Evolutionary conservation across 2,797 vertebrate genomes (phyloP), one percentile per base, ranked within the genome.

Genomic region (Cirrhinus molitorella): DNA sequence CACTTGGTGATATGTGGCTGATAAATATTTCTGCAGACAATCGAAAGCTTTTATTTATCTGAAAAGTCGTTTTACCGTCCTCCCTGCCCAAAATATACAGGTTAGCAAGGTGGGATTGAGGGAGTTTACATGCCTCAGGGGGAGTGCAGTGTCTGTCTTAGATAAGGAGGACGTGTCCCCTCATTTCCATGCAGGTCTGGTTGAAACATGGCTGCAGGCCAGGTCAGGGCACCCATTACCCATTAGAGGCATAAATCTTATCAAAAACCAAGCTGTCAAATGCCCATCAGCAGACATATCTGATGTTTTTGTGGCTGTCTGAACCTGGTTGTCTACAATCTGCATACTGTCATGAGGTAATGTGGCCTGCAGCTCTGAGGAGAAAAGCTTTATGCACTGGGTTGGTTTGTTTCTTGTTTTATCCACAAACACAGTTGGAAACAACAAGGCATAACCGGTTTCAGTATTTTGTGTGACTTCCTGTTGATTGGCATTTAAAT

Each of bases 161-260:
- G 87, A 80, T 72, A 67, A 83, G 57, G 66, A 65, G 34, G 21
- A 49, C 9, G 21, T 43, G 19, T 65, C 43, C 43, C 23, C 70
- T 80, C 74, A 74, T 78, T 37, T 49, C 25, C 37, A 74, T 80
- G 68, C 43, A 80, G 28, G 61, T 67, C 71, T 86, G 57, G 90
- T 93, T 43, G 93, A 93, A 95, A 91, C 87, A 79, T 91, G 87
- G 66, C 90, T 88, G 89, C 89, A 92, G 90, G 91, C 87, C 90
- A 91, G 93, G 92, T 93, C 93, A 92, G 83, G 89, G 84, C 91
- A 91, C 91, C 91, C 83, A 94, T 95, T 94, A 91, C 91, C 92
- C 83, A 94, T 94, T 93, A 93, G 88, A 86, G 89, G 87, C 88
- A 34, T 63, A 73, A 43, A 59, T 88, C 91, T 94, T 93, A 94